phyloP scores from a whole-genome alignment of 2,888 invertebrate species.

The Nomada goodeniana region DNA sequence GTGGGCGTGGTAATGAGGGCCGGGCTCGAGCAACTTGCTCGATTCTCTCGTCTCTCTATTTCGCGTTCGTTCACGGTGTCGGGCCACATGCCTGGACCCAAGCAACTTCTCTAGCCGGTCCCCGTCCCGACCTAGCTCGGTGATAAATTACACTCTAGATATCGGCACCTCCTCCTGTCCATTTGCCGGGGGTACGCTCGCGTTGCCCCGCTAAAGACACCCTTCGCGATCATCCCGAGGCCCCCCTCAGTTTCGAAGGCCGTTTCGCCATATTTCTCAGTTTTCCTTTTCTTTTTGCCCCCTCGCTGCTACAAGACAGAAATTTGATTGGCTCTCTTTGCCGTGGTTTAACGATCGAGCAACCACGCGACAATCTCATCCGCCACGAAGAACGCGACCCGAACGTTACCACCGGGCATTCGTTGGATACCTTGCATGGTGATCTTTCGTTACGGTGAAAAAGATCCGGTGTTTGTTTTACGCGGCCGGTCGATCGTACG shows the following conservation, averaged over 20 bases:
- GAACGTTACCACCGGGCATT: neutral
- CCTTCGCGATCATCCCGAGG: constrained; percentile 10
- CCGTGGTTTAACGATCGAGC: too few relatives aligned
- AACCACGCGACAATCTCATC: too few relatives aligned
- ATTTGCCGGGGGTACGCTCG: constrained; percentile 68
- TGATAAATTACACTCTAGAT: constrained; percentile 82
- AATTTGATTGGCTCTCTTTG: too few relatives aligned
- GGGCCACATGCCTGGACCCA: constrained; percentile 38
- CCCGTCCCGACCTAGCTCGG: constrained; percentile 60
- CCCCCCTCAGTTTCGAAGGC: constrained; percentile 19
- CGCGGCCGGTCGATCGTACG: constrained; percentile 57
- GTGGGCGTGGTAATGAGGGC: constrained; percentile 81
- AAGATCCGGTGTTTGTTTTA: constrained; percentile 64
- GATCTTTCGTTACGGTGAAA: constrained; percentile 32
- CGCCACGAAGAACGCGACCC: constrained; percentile 12
- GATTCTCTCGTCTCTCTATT: constrained; percentile 57
- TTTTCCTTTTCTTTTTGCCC: constrained; percentile 15
- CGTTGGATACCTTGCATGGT: constrained; percentile 16
- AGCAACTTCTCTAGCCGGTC: constrained; percentile 62
- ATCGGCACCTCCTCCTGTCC: constrained; percentile 81
- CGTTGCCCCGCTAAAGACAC: constrained; percentile 66
- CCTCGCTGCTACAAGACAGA: too few relatives aligned
- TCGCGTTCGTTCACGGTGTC: constrained; percentile 32
- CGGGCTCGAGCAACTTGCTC: constrained; percentile 56
- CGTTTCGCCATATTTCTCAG: constrained; percentile 67